Base-by-base conservation (phyloP, 1,140 invertebrate species). In the Pachypsylla venusta region DNA sequence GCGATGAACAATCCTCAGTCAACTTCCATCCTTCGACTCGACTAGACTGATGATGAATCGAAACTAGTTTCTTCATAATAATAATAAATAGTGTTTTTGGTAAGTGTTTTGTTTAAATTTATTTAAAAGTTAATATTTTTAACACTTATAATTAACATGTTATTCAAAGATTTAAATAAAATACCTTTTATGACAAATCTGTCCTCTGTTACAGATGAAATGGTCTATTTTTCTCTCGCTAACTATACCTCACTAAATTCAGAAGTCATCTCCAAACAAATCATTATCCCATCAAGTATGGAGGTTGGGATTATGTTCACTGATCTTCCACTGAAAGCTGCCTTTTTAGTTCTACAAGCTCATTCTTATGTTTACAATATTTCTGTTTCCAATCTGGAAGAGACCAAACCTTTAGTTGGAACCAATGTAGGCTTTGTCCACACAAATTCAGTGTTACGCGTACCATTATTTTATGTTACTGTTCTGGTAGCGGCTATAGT, bases 341-440 rank as follows among this genome's bases (percentile, higher is more conserved):
- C 69, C 24, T 86, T 82, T 69, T 70, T 84, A 26, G 71, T 85
- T 54, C 69, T 82, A 53, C 83, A 87, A 79, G 75, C 77, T 14
- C 84, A 87, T 66, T 74, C 76, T 42, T 77, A 80, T 61, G 60
- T 76, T 14, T 66, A 76, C 57, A 79, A 81, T 71, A 65, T 85
- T 1, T 77, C 78, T 12, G 62, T 87, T 27, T 78, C 77, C 26
- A 79, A 80, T 59, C 73, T 71, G 60, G 66, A 67, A 30, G 66
- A 64, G 28, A 63, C 61, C 2, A 64, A 56, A 27, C 60, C 62
- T 40, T 74, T 48, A 73, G 66, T 35, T 54, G 82, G 82, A 5
- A 76, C 76, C 4, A 83, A 85, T 70, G 64, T 85, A 28, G 84
- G 83, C 13, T 65, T 85, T 35, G 71, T 79, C 42, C 67, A 77